Evolutionary conservation across 2,113 vertebrate genomes (phyloP).

Genomic region (Oncorhynchus keta): DNA sequence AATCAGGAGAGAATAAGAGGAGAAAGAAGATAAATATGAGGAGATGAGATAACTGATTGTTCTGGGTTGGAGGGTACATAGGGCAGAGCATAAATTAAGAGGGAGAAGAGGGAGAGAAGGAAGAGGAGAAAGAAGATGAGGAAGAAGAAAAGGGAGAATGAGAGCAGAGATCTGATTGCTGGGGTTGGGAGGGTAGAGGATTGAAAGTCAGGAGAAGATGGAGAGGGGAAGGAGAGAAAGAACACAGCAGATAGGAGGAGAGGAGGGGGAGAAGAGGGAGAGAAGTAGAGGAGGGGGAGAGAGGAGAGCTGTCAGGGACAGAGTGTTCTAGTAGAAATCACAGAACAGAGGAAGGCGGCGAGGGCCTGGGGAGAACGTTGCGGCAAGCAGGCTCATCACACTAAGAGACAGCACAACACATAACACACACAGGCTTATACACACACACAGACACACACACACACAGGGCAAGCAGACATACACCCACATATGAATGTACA

Average conservation of each 20-base stretch:
- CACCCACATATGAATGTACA: neutral
- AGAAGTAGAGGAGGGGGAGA: neutral
- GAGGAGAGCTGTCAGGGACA: conserved; percentile 33
- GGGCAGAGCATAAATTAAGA: conserved; percentile 12
- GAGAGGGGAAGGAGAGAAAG: neutral
- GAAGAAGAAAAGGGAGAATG: neutral
- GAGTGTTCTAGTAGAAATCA: conserved; percentile 51
- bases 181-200: neutral
- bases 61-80: neutral
- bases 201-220: neutral
- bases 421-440: neutral
- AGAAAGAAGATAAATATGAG: neutral
- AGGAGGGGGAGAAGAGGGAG: neutral
- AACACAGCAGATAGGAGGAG: neutral
- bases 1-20: neutral
- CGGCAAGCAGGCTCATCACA: conserved; percentile 45
- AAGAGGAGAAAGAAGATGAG: neutral
- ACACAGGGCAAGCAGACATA: neutral
- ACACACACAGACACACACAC: conserved; percentile 1
- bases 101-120: neutral
- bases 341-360: conserved; percentile 43
- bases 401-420: conserved; percentile 35
- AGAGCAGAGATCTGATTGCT: neutral
- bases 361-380: conserved; percentile 25
- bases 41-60: too few relatives aligned